These are phyloP conservation scores for Cephus pulcher DNA, from an alignment of 2,888 invertebrate genomes.

Conservation along the genomic window DNA sequence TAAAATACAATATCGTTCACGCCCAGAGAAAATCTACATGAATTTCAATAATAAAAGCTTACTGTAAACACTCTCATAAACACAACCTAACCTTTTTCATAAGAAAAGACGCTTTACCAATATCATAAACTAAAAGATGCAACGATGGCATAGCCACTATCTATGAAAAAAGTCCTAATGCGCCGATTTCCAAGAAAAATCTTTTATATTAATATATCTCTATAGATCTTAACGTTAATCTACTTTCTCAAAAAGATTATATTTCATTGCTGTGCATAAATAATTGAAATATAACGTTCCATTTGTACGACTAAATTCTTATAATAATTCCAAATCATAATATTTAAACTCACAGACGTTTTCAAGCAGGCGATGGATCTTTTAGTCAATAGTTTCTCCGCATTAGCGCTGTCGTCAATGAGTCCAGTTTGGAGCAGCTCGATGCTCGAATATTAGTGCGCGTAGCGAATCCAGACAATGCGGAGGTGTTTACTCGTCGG, in stretches of 20 bases:
- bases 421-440: background rate
- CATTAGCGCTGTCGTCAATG: background rate
- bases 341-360: no score
- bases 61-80: background rate
- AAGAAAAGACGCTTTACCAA: background rate
- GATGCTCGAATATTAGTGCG: constrained; percentile 8
- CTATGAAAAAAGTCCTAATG: background rate
- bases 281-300: no score
- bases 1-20: background rate
- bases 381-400: background rate
- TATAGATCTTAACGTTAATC: no score
- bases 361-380: background rate
- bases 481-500: constrained; percentile 39
- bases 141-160: background rate
- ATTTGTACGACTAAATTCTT: no score
- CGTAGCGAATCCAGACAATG: constrained; percentile 47
- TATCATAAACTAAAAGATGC: background rate
- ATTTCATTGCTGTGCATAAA: no score
- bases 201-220: no score
- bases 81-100: background rate
- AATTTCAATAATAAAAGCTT: background rate
- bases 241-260: no score
- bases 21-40: background rate
- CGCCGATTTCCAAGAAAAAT: no score
- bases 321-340: no score